A percentile compares a stretch with the other conserved stretches of the same genome.
phyloP scores from a whole-genome alignment of 2,113 vertebrate species.

The Gobius niger region DNA sequence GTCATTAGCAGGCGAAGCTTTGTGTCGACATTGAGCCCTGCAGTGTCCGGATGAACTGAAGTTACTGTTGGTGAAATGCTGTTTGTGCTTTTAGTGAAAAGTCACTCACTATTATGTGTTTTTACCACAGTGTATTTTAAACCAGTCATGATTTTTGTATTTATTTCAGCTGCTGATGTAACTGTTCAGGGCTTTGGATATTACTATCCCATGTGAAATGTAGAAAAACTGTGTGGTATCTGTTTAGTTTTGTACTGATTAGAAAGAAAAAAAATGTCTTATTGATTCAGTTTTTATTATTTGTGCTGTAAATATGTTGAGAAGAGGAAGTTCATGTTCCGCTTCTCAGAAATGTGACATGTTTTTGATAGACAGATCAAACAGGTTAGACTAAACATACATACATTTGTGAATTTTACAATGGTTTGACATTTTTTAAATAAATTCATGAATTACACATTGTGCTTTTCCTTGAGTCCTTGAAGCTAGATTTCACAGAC shows the following conservation, averaged over 20 bases:
- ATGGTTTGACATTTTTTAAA: slow-evolving; percentile 38
- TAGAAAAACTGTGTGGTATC: background rate
- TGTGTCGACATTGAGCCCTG: background rate
- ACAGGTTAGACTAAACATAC: slow-evolving; percentile 1
- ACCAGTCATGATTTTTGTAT: slow-evolving; percentile 21
- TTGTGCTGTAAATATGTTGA: slow-evolving; percentile 15
- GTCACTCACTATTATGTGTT: background rate
- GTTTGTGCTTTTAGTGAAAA: slow-evolving; percentile 7
- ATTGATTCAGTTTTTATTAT: background rate
- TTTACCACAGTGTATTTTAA: slow-evolving; percentile 19
- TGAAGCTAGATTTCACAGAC: background rate
- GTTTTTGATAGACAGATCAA: slow-evolving; percentile 7
- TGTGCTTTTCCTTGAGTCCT: background rate
- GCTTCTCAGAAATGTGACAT: slow-evolving; percentile 5
- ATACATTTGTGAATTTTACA: slow-evolving; percentile 21
- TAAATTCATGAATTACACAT: slow-evolving; percentile 43
- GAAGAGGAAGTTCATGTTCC: slow-evolving; percentile 1
- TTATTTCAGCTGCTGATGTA: slow-evolving; percentile 28
- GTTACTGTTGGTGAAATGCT: slow-evolving; percentile 1
- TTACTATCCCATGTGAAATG: background rate
- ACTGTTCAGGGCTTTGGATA: background rate
- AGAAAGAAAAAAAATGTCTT: background rate
- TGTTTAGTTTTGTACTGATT: background rate
- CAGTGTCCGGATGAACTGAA: background rate
- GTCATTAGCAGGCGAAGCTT: background rate